Conservation (phyloP, 2,888 invertebrate species). For the Caradrina clavipalpis region DNA sequence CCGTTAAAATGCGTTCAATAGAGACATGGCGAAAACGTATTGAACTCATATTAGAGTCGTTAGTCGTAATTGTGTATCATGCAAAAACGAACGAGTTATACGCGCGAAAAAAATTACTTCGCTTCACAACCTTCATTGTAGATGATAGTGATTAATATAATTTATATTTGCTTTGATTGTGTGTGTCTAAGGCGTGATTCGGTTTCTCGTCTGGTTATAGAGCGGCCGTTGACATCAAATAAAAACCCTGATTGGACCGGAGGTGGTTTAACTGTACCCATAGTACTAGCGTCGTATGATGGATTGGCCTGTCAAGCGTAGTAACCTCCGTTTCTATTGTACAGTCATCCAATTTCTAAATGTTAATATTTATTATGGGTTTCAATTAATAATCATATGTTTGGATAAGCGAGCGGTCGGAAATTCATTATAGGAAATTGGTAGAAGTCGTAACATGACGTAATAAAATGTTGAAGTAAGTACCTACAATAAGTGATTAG, state of each 20-base stretch:
- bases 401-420: constrained; percentile 71
- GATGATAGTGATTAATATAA: constrained; percentile 81
- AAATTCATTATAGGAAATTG: constrained; percentile 69
- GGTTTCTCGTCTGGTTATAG: constrained; percentile 69
- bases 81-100: constrained; percentile 77
- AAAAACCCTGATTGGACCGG: constrained; percentile 79
- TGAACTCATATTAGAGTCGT: constrained; percentile 80
- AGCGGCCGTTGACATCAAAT: constrained; percentile 82
- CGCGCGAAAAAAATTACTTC: constrained; percentile 72
- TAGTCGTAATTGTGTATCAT: constrained; percentile 84
- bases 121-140: constrained; percentile 75
- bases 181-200: constrained; percentile 72
- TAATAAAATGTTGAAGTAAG: constrained; percentile 12
- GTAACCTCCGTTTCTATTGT: constrained; percentile 73
- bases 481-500: constrained; percentile 29
- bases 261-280: constrained; percentile 76
- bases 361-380: constrained; percentile 79
- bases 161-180: constrained; percentile 85
- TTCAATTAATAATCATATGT: constrained; percentile 79
- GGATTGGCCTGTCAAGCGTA: constrained; percentile 78
- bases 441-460: constrained; percentile 56
- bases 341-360: constrained; percentile 78
- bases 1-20: constrained; percentile 79
- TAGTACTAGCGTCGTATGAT: constrained; percentile 78
- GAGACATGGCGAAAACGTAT: constrained; percentile 78